Evolutionary conservation across 2,113 vertebrate genomes (phyloP), one percentile per base, ranked within the genome.

Genomic region (Spheniscus mendiculus): DNA sequence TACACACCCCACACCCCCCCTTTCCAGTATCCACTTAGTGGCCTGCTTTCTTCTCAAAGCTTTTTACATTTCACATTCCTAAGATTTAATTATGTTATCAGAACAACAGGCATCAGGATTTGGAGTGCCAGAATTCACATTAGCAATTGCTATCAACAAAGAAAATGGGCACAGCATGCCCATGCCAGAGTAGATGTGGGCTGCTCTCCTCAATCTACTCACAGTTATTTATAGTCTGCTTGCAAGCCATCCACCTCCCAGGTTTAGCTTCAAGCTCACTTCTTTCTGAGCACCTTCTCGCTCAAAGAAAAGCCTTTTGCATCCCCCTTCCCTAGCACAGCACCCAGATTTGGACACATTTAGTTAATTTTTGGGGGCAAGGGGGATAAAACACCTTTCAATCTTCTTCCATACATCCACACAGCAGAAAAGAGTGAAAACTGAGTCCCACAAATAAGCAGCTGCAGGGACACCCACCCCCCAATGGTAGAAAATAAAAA

Each of bases 81-180:
- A 93, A 91, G 91, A 96, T 95, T 97, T 97, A 97, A 97, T 96
- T 96, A 96, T 62, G 94, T 96, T 97, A 96, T 97, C 97, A 96
- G 96, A 96, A 94, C 95, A 96, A 97, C 95, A 96, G 96, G 91
- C 94, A 96, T 91, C 91, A 21, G 89, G 93, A 94, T 95, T 92
- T 91, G 74, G 96, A 96, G 93, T 97, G 93, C 96, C 89, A 97
- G 91, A 97, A 97, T 94, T 96, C 94, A 93, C 95, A 95, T 97
- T 96, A 97, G 96, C 94, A 91, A 96, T 94, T 97, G 96, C 94
- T 96, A 96, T 94, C 94, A 96, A 92, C 95, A 95, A 93, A 97
- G 94, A 95, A 97, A 96, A 97, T 85, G 94, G 96, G 95, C 95
- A 97, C 91, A 97, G 96, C 95, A 95, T 93, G 93, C 95, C 93